Percentiles rank a stretch among this genome's conserved stretches.
phyloP scores from a whole-genome alignment of 2,797 vertebrate species.

The Manis pentadactyla region DNA sequence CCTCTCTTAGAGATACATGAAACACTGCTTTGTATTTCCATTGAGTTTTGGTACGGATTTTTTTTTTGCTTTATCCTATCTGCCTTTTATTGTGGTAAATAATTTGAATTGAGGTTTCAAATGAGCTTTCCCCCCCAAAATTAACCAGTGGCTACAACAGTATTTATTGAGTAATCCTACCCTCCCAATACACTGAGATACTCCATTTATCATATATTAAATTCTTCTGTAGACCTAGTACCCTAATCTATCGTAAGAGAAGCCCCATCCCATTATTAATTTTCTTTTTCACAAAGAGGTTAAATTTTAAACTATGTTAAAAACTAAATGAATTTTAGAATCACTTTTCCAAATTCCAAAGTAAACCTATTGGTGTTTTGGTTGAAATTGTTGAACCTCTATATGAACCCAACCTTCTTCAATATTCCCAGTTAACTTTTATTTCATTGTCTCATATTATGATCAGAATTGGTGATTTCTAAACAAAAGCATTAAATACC shows the following conservation, averaged over 20 bases:
- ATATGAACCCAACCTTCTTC: background rate
- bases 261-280: background rate
- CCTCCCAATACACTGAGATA: background rate
- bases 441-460: slow-evolving; percentile 7
- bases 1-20: background rate
- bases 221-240: background rate
- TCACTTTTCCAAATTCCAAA: slow-evolving; percentile 44
- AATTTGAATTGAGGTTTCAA: slow-evolving; percentile 1
- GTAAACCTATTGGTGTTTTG: slow-evolving; percentile 12
- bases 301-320: slow-evolving; percentile 47
- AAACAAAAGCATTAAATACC: slow-evolving; percentile 1
- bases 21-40: background rate
- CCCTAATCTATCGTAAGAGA: background rate
- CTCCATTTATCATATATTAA: background rate
- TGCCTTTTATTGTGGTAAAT: background rate
- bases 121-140: background rate
- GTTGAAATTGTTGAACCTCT: slow-evolving; percentile 26
- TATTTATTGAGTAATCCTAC: background rate
- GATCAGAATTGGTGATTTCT: background rate
- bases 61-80: background rate
- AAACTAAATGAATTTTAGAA: background rate
- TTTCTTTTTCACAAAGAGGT: background rate
- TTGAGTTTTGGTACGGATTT: background rate
- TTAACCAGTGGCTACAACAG: slow-evolving; percentile 2
- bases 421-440: slow-evolving; percentile 23